These are phyloP conservation scores for Arctopsyche grandis DNA, from an alignment of 1,140 invertebrate species.

Conservation along the genomic window DNA sequence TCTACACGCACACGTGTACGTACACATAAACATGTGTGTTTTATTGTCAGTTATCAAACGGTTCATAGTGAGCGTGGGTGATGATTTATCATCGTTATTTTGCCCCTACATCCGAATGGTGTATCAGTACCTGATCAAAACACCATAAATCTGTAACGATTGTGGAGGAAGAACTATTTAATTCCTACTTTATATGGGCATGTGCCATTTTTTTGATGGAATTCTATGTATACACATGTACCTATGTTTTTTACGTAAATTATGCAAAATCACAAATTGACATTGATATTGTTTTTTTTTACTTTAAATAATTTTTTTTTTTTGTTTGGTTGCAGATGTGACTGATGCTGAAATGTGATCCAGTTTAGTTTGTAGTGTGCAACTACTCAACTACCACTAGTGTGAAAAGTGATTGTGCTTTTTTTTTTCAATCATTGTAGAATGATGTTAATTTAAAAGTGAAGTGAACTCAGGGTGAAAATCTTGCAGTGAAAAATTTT, in stretches of 20 bases:
- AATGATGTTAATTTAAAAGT: slow-evolving; percentile 20
- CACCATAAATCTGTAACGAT: slow-evolving; percentile 26
- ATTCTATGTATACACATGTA: no score
- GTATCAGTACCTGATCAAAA: slow-evolving; percentile 32
- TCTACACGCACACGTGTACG: not conserved
- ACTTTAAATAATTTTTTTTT: not conserved
- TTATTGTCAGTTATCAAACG: slow-evolving; percentile 27
- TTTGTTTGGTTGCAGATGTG: slow-evolving; percentile 23
- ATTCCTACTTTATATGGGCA: not conserved
- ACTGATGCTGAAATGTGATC: slow-evolving; percentile 9
- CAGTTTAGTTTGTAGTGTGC: not conserved
- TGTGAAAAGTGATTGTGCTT: not conserved
- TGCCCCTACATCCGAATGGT: slow-evolving; percentile 22
- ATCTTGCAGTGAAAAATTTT: not conserved
- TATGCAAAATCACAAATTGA: no score
- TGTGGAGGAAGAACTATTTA: slow-evolving; percentile 21
- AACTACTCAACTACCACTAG: not conserved
- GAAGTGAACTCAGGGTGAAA: slow-evolving; percentile 2
- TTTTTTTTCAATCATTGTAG: not conserved
- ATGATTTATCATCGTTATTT: slow-evolving; percentile 38
- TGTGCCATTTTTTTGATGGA: not conserved
- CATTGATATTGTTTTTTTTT: no score
- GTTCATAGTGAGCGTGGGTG: slow-evolving; percentile 15
- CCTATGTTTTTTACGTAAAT: no score
- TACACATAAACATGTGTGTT: slow-evolving; percentile 15